Percentiles rank a stretch among this genome's conserved stretches.
These are phyloP conservation scores for Spinibarbus caldwelli DNA, from an alignment of 2,797 vertebrate species.

Conservation along the genomic window DNA sequence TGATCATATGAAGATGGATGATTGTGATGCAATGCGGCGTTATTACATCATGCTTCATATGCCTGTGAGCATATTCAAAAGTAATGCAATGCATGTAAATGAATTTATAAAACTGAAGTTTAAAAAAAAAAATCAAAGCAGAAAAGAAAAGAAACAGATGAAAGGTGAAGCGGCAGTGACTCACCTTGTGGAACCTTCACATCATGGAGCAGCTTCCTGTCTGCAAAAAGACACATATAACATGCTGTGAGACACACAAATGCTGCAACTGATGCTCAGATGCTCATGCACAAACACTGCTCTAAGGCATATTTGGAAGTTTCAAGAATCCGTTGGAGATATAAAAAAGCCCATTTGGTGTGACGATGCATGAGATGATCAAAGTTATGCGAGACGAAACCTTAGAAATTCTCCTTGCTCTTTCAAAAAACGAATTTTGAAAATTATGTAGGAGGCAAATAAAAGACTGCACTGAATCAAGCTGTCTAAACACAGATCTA, in stretches of 20 bases:
- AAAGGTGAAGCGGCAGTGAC: slow-evolving; percentile 52
- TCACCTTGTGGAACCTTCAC: slow-evolving; percentile 85
- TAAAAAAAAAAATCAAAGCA: not conserved
- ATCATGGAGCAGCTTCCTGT: slow-evolving; percentile 87
- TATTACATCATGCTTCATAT: slow-evolving; percentile 33
- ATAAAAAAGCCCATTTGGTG: not conserved
- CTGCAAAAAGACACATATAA: slow-evolving; percentile 76
- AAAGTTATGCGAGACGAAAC: not conserved
- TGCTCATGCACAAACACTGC: not conserved
- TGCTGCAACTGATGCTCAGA: slow-evolving; percentile 10
- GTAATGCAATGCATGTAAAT: slow-evolving; percentile 18
- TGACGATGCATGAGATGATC: not conserved
- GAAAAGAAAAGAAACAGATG: not conserved
- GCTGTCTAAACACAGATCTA: slow-evolving; percentile 34
- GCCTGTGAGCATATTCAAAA: slow-evolving; percentile 16
- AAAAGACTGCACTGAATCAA: slow-evolving; percentile 10
- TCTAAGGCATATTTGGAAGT: not conserved
- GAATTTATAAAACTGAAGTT: not conserved
- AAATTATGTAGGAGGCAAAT: slow-evolving; percentile 8
- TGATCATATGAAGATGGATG: slow-evolving; percentile 36
- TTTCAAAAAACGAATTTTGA: not conserved
- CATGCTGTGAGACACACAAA: slow-evolving; percentile 47
- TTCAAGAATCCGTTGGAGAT: not conserved
- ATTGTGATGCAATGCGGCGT: not conserved
- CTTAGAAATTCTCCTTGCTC: not conserved